Evolutionary conservation across 2,113 vertebrate species (phyloP), one percentile per base, ranked within the genome.

Genomic region (Megaceryle torquata): DNA sequence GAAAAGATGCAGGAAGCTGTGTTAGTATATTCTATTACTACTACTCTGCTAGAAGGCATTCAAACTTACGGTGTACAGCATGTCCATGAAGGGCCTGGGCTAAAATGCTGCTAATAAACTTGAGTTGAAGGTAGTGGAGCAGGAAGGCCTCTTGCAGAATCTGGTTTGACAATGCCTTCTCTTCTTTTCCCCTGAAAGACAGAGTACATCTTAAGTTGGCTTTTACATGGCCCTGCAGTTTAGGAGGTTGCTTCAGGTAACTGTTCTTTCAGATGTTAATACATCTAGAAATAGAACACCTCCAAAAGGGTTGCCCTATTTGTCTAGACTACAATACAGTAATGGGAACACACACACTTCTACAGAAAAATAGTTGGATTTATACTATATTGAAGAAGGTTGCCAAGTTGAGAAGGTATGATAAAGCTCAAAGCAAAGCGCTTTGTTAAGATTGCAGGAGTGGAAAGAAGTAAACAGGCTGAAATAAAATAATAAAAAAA

Each of bases 401-500:
- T 1, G 10, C 21, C 39, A 63, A 83, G n/a, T n/a, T 7, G 2
- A 86, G 74, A 85, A 83, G 22, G 25, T 48, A 81, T 9, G 9
- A 84, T 6, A 82, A 85, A 92, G 25, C 70, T 93, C 50, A 89
- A 79, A 96, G 59, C 24, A 93, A 81, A 53, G 59, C 81, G 50
- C 54, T 79, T 95, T 88, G 71, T 29, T 71, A 70, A 76, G 37
- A 82, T 24, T 53, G 53, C 16, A 92, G 57, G 51, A 87, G 82
- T 72, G 25, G 18, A 95, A 93, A 75, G 11, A 96, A 76, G n/a
- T 77, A 94, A 92, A 94, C 51, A 70, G 15, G 33, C 39, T 84
- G 48, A 59, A 78, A 68, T 50, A 51, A 59, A 78, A 61, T 51
- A 41, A 41, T 18, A 24, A 19, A 39, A 53, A 37, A n/a, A 0